Evolutionary conservation across 2,888 invertebrate species (phyloP).

Genomic region (Drosophila lacicola): DNA sequence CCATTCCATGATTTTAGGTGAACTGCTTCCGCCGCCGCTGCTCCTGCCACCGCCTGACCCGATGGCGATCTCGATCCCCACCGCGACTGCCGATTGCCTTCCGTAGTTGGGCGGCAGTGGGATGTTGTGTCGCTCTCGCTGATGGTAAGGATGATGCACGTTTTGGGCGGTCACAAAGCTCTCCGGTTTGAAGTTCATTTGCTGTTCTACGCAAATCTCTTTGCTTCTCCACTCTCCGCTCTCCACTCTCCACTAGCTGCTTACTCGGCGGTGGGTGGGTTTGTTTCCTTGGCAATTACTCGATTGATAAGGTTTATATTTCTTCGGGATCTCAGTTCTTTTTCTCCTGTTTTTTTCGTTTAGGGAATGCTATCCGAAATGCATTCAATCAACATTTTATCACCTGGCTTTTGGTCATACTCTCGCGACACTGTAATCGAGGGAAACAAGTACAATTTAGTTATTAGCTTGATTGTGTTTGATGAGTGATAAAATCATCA

Average conservation of each 20-base stretch:
- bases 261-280: slow-evolving; percentile 50
- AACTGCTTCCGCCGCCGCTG: slow-evolving; percentile 46
- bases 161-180: slow-evolving; percentile 58
- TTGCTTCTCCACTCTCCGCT: background rate
- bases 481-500: too few species aligned
- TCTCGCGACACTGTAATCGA: slow-evolving; percentile 37
- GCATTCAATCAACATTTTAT: slow-evolving; percentile 72
- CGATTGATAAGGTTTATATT: slow-evolving; percentile 20
- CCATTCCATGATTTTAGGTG: slow-evolving; percentile 83
- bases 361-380: slow-evolving; percentile 75
- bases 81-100: slow-evolving; percentile 26
- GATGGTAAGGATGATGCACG: slow-evolving; percentile 28
- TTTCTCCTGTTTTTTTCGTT: slow-evolving; percentile 19
- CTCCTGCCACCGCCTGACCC: slow-evolving; percentile 22
- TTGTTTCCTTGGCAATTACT: slow-evolving; percentile 12
- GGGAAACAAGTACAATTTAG: slow-evolving; percentile 7
- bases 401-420: slow-evolving; percentile 46
- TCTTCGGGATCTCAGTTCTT: slow-evolving; percentile 13
- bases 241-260: background rate
- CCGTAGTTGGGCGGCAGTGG: slow-evolving; percentile 57
- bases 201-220: slow-evolving; percentile 33
- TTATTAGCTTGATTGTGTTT: background rate
- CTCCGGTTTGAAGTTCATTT: slow-evolving; percentile 80
- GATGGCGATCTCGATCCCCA: slow-evolving; percentile 20
- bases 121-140: slow-evolving; percentile 44